phyloP scores from a whole-genome alignment of 2,888 invertebrate genomes.

The Cecidostiba fungosa region DNA sequence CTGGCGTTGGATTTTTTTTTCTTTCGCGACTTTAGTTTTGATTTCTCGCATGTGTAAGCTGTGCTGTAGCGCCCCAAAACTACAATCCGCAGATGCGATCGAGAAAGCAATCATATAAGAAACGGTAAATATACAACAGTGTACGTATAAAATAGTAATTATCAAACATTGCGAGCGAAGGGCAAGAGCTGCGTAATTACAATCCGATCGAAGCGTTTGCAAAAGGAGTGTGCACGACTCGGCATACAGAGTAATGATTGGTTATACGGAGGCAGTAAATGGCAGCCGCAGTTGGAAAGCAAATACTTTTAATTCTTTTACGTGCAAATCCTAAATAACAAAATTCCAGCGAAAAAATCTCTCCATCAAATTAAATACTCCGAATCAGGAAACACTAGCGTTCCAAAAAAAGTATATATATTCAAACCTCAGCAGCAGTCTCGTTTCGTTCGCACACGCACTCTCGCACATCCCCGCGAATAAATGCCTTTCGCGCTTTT shows the following conservation, averaged over 20 bases:
- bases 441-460: not conserved
- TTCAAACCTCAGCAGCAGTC: not conserved
- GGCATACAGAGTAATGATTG: constrained; percentile 7
- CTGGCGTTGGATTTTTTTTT: constrained; percentile 5
- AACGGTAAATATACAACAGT: not conserved
- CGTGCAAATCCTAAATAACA: not conserved
- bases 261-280: not conserved
- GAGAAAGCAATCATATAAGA: not conserved
- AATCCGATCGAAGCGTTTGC: not conserved
- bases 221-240: not conserved
- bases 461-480: constrained; percentile 5
- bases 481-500: constrained; percentile 39
- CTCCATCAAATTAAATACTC: not conserved
- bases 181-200: constrained; percentile 7
- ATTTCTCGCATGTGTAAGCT: not conserved
- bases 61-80: not conserved
- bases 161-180: constrained; percentile 19
- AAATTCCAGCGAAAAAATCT: too few relatives aligned
- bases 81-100: not conserved
- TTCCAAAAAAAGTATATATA: not conserved
- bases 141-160: constrained; percentile 21
- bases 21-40: not conserved
- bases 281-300: not conserved
- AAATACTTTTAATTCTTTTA: not conserved
- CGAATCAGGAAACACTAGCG: not conserved